Evolutionary conservation across 2,888 invertebrate genomes (phyloP), one percentile per base, ranked within the genome.

Genomic region (Fragum sueziense): DNA sequence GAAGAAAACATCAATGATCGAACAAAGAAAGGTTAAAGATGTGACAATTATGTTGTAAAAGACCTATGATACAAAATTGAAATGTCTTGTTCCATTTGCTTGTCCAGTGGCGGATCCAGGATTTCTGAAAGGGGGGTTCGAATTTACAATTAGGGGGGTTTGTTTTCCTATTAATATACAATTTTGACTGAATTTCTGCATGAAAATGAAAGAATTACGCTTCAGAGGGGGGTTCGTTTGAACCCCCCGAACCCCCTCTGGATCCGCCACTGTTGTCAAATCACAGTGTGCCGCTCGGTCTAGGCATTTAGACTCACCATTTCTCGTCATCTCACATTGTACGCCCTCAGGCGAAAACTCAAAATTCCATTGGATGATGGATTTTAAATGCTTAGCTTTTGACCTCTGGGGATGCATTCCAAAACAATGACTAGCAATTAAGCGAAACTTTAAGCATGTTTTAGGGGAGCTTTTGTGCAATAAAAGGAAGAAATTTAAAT

Each of bases 321-420:
- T 22, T 57, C 57, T n/a, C n/a, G 20, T 22, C 22, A 22, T 54
- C 22, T 54, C 22, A 57, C 29, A 29, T 27, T 57, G 9, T 47
- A 47, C 47, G 61, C 41, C 67, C 41, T 41, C 11, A 14, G 67
- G 67, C 67, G 9, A 33, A n/a, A 34, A 67, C 41, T 41, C 41
- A 14, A 27, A 67, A 67, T 67, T 67, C 67, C 41, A 41, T 67
- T 67, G 41, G 57, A 57, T 57, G 57, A 57, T 57, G 57, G 57
- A 57, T 57, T 57, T 57, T 57, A 29, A 57, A 29, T 57, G 57
- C 29, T 57, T 29, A 27, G 27, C 20, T 14, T 29, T 57, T 57
- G 57, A 57, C 57, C 57, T 57, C 14, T 57, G 29, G 57, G 57
- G 25, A 57, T 20, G 29, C 57, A 57, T 57, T 57, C 57, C 29